These are phyloP conservation scores for Pardosa pseudoannulata DNA, from an alignment of 2,888 invertebrate genomes.

Conservation along the genomic window DNA sequence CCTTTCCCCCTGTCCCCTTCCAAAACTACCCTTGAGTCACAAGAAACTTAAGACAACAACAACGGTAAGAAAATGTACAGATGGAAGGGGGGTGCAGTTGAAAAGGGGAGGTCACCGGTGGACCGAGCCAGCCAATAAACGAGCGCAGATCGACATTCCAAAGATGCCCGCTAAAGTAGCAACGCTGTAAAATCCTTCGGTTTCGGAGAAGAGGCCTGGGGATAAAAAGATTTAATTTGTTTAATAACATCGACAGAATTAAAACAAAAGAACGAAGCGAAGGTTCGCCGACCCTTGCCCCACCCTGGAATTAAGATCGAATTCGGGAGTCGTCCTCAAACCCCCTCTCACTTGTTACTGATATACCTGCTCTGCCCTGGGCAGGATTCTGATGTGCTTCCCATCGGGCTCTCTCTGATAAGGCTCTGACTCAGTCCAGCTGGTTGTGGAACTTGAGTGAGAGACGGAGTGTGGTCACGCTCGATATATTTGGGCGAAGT, in stretches of 20 bases:
- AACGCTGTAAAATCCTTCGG: constrained; percentile 14
- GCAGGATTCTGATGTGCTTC: constrained; percentile 14
- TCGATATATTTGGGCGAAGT: neutral
- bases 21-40: constrained; percentile 13
- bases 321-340: neutral
- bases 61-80: neutral
- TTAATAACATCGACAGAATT: constrained; percentile 17
- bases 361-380: constrained; percentile 43
- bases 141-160: constrained; percentile 45
- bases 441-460: constrained; percentile 39
- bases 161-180: constrained; percentile 10
- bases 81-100: neutral
- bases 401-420: constrained; percentile 3
- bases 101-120: neutral
- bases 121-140: constrained; percentile 39
- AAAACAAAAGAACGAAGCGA: constrained; percentile 18
- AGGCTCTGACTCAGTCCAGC: constrained; percentile 44
- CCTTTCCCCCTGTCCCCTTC: neutral
- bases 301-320: constrained; percentile 23
- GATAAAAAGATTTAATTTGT: constrained; percentile 25
- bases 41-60: constrained; percentile 38
- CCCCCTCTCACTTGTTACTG: neutral
- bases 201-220: neutral
- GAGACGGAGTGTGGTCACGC: neutral
- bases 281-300: constrained; percentile 32